phyloP scores from a whole-genome alignment of 2,888 invertebrate species.

The Mesochorus sp. region DNA sequence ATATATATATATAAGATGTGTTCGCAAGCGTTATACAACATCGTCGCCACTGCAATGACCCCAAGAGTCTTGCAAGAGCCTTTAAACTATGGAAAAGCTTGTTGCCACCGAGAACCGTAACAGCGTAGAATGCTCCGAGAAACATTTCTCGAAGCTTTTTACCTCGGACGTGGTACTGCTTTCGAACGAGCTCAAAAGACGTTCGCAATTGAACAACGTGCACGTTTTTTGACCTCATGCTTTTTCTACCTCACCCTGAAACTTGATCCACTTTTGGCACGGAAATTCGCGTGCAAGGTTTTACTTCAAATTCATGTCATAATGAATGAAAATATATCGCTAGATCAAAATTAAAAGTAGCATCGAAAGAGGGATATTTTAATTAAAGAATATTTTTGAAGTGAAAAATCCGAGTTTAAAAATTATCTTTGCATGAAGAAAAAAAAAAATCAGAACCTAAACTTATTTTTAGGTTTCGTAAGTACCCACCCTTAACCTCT shows the following conservation, averaged over 20 bases:
- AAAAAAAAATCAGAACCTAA: too few species aligned
- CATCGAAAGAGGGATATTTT: too few species aligned
- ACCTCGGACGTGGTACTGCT: slow-evolving; percentile 18
- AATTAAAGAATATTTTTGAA: too few species aligned
- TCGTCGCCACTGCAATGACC: slow-evolving; percentile 6
- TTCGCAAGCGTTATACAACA: slow-evolving; percentile 6
- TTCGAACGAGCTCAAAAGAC: slow-evolving; percentile 49
- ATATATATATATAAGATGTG: slow-evolving; percentile 34
- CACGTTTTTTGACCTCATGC: background rate
- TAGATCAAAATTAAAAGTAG: too few species aligned
- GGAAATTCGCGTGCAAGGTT: too few species aligned
- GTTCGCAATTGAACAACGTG: slow-evolving; percentile 9
- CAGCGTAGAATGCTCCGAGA: background rate
- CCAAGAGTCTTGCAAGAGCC: background rate
- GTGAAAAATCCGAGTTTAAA: too few species aligned
- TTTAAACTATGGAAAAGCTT: slow-evolving; percentile 47
- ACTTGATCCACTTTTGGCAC: background rate
- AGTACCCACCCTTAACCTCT: too few species aligned
- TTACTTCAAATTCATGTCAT: too few species aligned
- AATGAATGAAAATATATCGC: too few species aligned
- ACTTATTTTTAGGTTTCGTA: too few species aligned
- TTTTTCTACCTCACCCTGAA: background rate
- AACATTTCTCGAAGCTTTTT: slow-evolving; percentile 26
- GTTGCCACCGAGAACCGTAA: slow-evolving; percentile 6
- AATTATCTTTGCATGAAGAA: too few species aligned